Evolutionary conservation across 2,888 invertebrate species (phyloP), one percentile per base, ranked within the genome.

Genomic region (Leucophora obtusa): DNA sequence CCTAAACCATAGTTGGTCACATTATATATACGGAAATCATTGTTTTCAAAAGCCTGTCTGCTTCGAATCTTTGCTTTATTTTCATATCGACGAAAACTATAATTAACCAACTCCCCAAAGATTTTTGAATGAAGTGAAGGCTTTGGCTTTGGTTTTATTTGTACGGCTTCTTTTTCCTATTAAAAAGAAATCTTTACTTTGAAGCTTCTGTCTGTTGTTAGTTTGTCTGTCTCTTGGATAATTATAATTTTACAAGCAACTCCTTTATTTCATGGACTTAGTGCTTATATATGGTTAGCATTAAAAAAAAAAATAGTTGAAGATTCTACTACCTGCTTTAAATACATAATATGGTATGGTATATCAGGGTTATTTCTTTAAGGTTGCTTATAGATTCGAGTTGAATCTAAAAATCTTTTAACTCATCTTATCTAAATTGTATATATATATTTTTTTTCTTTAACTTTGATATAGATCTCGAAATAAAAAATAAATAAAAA

Each of bases 121-220:
- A 76, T 51, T 68, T 43, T 68, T 66, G 14, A 71, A 21, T 14
- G 5, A 72, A 65, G 50, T 58, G 38, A 71, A 66, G 71, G 28
- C 66, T 54, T 50, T 60, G 66, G 77, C 70, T 58, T 60, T 47
- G 24, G 28, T 66, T 56, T 54, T 14, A 3, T 28, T 56, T 56
- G n/a, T 71, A 28, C 72, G 72, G 76, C 62, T 50, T 72, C 60
- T 62, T 62, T 76, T 63, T 69, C 66, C 60, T 62, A 72, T 80
- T 80, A 80, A 72, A 71, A 71, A 80, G 66, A 38, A 62, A 68
- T 60, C 76, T 80, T 75, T 51, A 71, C 63, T 56, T 71, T 79
- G 56, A 75, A 65, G 60, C 71, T 66, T 70, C 71, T 79, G 72
- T 51, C 47, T 65, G 15, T 24, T 62, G 50, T 47, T 51, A 8